Evolutionary conservation across 2,888 invertebrate genomes (phyloP).

Genomic region (Embidobia sp.): DNA sequence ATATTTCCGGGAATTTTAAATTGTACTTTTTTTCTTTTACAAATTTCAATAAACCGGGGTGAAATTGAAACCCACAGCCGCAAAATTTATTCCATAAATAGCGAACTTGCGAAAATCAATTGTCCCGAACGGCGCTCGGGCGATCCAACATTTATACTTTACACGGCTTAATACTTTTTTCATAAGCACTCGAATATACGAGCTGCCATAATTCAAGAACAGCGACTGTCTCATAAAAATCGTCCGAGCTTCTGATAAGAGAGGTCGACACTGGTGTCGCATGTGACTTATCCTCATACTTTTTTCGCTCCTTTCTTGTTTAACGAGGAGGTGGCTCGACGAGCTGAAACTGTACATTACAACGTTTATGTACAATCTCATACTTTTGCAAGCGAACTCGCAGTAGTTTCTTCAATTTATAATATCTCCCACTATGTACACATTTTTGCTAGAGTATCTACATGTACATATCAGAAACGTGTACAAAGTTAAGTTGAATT

Average conservation of each 20-base stretch:
- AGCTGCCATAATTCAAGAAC: constrained; percentile 38
- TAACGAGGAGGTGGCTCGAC: constrained; percentile 22
- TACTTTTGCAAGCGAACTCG: constrained; percentile 37
- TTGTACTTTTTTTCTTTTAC: no score
- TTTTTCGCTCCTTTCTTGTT: constrained; percentile 37
- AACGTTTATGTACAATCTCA: constrained; percentile 35
- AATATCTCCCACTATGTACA: constrained; percentile 3
- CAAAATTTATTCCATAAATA: constrained; percentile 29
- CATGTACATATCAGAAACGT: no score
- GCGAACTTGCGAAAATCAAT: constrained; percentile 34
- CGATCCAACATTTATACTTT: constrained; percentile 33
- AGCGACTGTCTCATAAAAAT: constrained; percentile 50
- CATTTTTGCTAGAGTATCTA: no score
- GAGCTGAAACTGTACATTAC: constrained; percentile 37
- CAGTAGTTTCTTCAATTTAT: constrained; percentile 41
- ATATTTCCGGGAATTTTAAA: no score
- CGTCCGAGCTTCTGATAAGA: constrained; percentile 46
- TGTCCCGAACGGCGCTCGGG: constrained; percentile 9
- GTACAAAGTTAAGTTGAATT: no score
- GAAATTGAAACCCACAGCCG: background rate
- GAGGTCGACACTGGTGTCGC: constrained; percentile 45
- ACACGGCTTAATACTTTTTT: constrained; percentile 42
- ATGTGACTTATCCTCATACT: constrained; percentile 43
- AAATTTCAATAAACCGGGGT: no score
- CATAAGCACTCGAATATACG: constrained; percentile 45